Conservation (phyloP, 2,888 invertebrate species). For the Trichopria drosophilae region DNA sequence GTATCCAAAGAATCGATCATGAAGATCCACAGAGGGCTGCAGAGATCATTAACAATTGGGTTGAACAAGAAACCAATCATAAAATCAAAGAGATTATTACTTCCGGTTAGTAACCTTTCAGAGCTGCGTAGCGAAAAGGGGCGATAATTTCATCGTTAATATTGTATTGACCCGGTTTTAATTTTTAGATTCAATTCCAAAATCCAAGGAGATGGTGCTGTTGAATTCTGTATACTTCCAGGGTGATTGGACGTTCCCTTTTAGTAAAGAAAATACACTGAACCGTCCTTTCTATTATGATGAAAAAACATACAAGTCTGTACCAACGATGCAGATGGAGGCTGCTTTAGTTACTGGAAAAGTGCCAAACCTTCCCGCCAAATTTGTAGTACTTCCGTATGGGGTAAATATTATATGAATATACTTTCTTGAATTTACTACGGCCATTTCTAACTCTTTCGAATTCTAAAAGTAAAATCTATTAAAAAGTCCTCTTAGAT, state of each 20-base stretch:
- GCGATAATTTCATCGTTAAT: no score
- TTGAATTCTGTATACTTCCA: conserved; percentile 87
- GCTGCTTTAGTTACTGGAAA: conserved; percentile 60
- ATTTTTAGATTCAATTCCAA: no score
- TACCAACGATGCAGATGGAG: conserved; percentile 74
- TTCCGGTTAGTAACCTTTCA: no score
- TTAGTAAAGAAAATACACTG: conserved; percentile 63
- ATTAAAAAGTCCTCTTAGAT: no score
- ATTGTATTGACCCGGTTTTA: no score
- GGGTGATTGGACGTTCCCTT: conserved; percentile 73
- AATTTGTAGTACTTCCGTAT: conserved; percentile 74
- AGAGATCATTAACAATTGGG: conserved; percentile 77
- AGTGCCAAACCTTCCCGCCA: conserved; percentile 62
- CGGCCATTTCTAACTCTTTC: no score
- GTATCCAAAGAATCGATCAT: conserved; percentile 69
- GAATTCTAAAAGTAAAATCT: no score
- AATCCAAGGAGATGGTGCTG: conserved; percentile 72
- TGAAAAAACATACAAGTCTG: conserved; percentile 61
- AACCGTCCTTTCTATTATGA: conserved; percentile 68
- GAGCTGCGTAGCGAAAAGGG: no score
- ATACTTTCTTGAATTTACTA: no score
- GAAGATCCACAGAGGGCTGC: conserved; percentile 55
- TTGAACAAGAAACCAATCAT: conserved; percentile 73
- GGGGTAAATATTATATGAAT: no score
- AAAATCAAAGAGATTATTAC: conserved; percentile 78